phyloP scores from a whole-genome alignment of 2,797 vertebrate genomes.

The Lagodon rhomboides region DNA sequence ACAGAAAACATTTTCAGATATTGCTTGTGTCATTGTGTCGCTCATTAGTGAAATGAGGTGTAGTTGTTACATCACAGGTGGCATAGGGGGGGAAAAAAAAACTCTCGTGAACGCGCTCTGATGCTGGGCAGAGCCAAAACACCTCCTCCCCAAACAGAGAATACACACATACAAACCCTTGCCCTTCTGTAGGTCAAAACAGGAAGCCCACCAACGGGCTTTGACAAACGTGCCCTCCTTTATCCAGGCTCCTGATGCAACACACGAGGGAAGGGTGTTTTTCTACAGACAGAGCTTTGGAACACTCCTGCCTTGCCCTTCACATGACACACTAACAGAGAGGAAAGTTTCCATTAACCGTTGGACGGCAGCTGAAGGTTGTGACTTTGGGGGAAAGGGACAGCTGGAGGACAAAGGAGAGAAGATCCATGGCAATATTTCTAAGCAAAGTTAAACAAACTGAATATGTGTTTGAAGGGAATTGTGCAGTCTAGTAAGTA shows the following conservation, averaged over 20 bases:
- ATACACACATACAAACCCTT: slow-evolving; percentile 5
- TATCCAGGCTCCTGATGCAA: slow-evolving; percentile 53
- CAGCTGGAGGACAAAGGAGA: slow-evolving; percentile 29
- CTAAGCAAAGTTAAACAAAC: slow-evolving; percentile 20
- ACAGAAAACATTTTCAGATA: slow-evolving; percentile 39
- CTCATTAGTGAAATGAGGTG: slow-evolving; percentile 58
- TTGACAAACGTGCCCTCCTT: slow-evolving; percentile 58
- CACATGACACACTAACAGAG: slow-evolving; percentile 62
- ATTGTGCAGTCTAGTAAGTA: slow-evolving; percentile 22
- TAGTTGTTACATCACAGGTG: slow-evolving; percentile 41
- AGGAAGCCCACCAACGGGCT: slow-evolving; percentile 55
- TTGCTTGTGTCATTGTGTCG: slow-evolving; percentile 28
- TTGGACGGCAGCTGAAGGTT: slow-evolving; percentile 48
- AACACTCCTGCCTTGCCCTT: slow-evolving; percentile 69
- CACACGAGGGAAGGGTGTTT: slow-evolving; percentile 49
- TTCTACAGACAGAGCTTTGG: slow-evolving; percentile 53
- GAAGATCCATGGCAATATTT: slow-evolving; percentile 5
- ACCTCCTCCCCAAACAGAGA: slow-evolving; percentile 8
- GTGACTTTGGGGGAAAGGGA: slow-evolving; percentile 27
- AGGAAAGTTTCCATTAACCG: slow-evolving; percentile 71
- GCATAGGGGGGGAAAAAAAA: background rate
- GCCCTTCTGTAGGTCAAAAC: slow-evolving; percentile 52
- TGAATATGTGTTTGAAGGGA: slow-evolving; percentile 28
- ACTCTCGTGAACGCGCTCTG: slow-evolving; percentile 9
- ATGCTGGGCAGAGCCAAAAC: slow-evolving; percentile 10